Conservation (phyloP, 2,888 invertebrate species). For the Mechanitis mazaeus region DNA sequence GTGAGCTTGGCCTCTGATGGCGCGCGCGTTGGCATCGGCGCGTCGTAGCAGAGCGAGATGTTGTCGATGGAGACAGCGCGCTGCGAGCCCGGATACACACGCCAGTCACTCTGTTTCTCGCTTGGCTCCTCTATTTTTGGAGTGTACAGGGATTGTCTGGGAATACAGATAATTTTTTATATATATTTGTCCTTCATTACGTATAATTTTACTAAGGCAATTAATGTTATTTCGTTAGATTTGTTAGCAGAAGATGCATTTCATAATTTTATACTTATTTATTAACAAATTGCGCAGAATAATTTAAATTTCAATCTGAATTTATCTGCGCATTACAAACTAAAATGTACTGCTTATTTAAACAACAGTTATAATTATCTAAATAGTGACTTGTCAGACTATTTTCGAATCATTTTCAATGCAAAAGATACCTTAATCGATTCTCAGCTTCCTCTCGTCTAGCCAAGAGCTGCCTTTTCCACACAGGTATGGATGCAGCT, state of each 20-base stretch:
- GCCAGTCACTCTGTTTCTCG: slow-evolving; percentile 62
- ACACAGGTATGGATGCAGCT: slow-evolving; percentile 91
- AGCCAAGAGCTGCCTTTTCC: slow-evolving; percentile 93
- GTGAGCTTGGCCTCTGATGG: slow-evolving; percentile 63
- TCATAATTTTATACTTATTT: too few relatives aligned
- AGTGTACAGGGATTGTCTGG: slow-evolving; percentile 82
- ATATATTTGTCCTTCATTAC: too few relatives aligned
- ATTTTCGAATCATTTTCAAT: neutral
- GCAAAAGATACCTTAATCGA: slow-evolving; percentile 80
- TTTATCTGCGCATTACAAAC: too few relatives aligned
- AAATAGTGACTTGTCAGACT: too few relatives aligned
- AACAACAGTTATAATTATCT: too few relatives aligned
- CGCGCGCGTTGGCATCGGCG: slow-evolving; percentile 57
- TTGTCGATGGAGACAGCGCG: slow-evolving; percentile 81
- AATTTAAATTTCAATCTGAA: too few relatives aligned
- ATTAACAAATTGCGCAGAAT: too few relatives aligned
- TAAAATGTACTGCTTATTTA: too few relatives aligned
- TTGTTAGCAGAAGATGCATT: too few relatives aligned
- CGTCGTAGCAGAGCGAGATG: slow-evolving; percentile 73
- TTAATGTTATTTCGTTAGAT: too few relatives aligned
- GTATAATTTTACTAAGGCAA: neutral
- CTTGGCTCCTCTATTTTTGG: slow-evolving; percentile 80
- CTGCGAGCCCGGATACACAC: slow-evolving; percentile 62
- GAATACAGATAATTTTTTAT: slow-evolving; percentile 23
- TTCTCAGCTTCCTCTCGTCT: slow-evolving; percentile 87